Percentiles rank a stretch among this genome's conserved stretches.
phyloP scores from a whole-genome alignment of 2,888 invertebrate genomes.

The Pandemis corylana region DNA sequence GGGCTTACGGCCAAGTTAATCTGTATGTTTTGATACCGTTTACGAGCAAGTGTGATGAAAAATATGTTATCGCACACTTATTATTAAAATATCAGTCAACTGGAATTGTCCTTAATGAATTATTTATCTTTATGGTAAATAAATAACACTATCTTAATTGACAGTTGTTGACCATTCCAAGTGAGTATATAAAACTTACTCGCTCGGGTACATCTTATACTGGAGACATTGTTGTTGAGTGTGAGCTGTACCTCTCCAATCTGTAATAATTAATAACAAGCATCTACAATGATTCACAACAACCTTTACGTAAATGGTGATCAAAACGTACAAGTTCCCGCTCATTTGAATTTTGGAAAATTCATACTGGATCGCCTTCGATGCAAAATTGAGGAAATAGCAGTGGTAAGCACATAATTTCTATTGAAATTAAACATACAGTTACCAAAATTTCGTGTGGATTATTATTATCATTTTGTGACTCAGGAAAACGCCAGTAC shows the following conservation, averaged over 20 bases:
- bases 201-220: not conserved
- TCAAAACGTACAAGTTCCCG: conserved; percentile 63
- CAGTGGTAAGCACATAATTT: conserved; percentile 16
- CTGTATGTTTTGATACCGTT: too few species aligned
- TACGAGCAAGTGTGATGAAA: not conserved
- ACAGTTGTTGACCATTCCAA: not conserved
- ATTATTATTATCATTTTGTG: not conserved
- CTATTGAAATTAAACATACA: not conserved
- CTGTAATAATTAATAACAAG: conserved; percentile 46
- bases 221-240: not conserved
- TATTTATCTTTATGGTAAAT: conserved; percentile 8
- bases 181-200: conserved; percentile 11
- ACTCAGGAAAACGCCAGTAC: conserved; percentile 83
- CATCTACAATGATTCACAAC: conserved; percentile 47
- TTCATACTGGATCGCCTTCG: conserved; percentile 59
- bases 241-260: not conserved
- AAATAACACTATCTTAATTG: conserved; percentile 21
- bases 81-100: not conserved
- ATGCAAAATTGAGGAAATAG: not conserved
- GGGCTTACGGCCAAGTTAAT: too few species aligned
- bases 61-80: not conserved
- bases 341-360: conserved; percentile 71
- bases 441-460: not conserved
- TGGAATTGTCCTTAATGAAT: conserved; percentile 11
- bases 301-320: conserved; percentile 60